Percentiles rank a stretch among this genome's conserved stretches.
These are phyloP conservation scores for Muntiacus reevesi DNA, from an alignment of 2,113 vertebrate genomes.

Conservation along the genomic window DNA sequence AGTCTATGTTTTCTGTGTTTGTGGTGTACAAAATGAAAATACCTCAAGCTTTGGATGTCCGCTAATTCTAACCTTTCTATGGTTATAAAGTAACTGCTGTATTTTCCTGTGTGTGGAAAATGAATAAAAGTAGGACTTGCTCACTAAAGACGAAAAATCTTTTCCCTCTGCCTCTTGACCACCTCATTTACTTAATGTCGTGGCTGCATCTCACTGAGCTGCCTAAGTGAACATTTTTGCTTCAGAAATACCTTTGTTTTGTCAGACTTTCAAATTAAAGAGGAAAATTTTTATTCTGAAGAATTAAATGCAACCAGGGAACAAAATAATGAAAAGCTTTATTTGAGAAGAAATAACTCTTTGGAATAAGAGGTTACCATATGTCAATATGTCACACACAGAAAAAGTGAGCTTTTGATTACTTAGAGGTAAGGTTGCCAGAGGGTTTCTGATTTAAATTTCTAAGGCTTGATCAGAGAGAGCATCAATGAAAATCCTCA, in stretches of 20 bases:
- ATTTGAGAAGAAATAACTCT: slow-evolving; percentile 51
- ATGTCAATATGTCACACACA: slow-evolving; percentile 49
- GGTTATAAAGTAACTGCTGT: not conserved
- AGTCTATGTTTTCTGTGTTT: not conserved
- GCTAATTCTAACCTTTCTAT: not conserved
- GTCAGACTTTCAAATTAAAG: slow-evolving; percentile 44
- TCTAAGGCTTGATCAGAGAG: slow-evolving; percentile 59
- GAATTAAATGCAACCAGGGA: slow-evolving; percentile 42
- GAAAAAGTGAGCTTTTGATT: slow-evolving; percentile 71
- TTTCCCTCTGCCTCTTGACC: not conserved
- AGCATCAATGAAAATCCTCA: slow-evolving; percentile 60
- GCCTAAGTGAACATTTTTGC: not conserved
- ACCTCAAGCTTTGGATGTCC: not conserved
- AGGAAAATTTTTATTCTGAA: not conserved
- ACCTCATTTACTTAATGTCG: not conserved
- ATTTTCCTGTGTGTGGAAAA: not conserved
- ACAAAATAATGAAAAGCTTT: slow-evolving; percentile 60
- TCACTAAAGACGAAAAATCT: not conserved
- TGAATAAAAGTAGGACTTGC: not conserved
- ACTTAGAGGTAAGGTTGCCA: slow-evolving; percentile 54
- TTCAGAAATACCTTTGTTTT: slow-evolving; percentile 31
- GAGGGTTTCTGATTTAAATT: slow-evolving; percentile 69
- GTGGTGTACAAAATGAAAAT: not conserved
- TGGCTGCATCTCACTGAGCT: not conserved
- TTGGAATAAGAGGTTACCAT: slow-evolving; percentile 56